A percentile compares a stretch with the other conserved stretches of the same genome.
Evolutionary conservation across 2,888 invertebrate species (phyloP).

Genomic region (Watsonalla cultraria): DNA sequence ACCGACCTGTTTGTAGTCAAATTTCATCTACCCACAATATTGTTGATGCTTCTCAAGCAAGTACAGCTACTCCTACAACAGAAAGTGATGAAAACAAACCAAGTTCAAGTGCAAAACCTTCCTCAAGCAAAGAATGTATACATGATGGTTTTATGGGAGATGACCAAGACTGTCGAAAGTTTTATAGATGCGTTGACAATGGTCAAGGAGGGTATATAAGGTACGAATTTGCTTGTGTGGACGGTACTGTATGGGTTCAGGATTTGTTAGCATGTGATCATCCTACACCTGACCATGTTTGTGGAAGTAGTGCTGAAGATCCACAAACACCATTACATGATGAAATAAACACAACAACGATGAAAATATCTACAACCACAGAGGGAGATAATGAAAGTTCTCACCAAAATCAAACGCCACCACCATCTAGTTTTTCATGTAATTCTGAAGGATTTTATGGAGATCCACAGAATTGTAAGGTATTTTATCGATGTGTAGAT

Average conservation of each 20-base stretch:
- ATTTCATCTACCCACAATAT: neutral
- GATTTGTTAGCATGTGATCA: conserved; percentile 4
- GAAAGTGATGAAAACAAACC: neutral
- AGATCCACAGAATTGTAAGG: conserved; percentile 82
- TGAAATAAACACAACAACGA: conserved; percentile 18
- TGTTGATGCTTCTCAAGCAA: neutral
- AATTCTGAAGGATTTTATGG: conserved; percentile 82
- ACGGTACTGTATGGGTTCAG: conserved; percentile 79
- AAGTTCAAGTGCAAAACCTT: neutral
- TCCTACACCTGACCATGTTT: conserved; percentile 1
- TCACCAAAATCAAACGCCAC: conserved; percentile 18
- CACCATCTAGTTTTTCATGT: conserved; percentile 46
- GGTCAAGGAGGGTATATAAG: conserved; percentile 63
- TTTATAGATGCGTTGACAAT: conserved; percentile 72
- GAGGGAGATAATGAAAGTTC: conserved; percentile 7
- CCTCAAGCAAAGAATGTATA: conserved; percentile 32
- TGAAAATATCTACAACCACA: conserved; percentile 14
- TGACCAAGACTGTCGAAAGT: conserved; percentile 66
- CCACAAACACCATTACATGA: conserved; percentile 13
- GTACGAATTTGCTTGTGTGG: conserved; percentile 76
- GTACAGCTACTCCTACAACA: neutral
- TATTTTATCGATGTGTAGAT: conserved; percentile 86
- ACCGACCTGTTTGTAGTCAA: conserved; percentile 5
- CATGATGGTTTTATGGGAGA: conserved; percentile 70
- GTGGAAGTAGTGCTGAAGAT: conserved; percentile 2